Base-by-base conservation (phyloP, 1,140 invertebrate species). In the Musca vetustissima region DNA sequence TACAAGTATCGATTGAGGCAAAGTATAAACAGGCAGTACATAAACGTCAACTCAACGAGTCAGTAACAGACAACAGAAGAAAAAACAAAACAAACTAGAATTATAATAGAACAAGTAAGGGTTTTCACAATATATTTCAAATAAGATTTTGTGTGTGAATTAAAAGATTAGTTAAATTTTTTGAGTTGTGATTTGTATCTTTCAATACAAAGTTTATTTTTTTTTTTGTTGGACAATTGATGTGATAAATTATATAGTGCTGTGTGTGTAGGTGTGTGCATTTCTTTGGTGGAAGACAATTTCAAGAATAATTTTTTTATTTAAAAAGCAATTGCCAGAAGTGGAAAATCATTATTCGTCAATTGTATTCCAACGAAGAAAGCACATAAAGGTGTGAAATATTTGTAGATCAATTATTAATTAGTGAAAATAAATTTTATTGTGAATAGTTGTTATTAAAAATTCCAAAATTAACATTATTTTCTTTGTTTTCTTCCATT, bases 1-100 rank as follows among this genome's bases (percentile, higher is more conserved):
- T 50, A 48, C 49, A 49, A 50, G 67, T 52, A 50, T 52, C 19
- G 32, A 52, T 52, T 17, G 19, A 43, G 36, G 72, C 75, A 70
- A 70, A 76, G 70, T 80, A 80, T 80, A 80, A 80, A 76, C 78
- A 78, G 36, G 76, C 78, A 80, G 76, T 80, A 76, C 53, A n/a
- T 64, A 64, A 69, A 19, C 32, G 59, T 69, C 67, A 4, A 52
- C 64, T 52, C 57, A 64, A 61, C 57, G 9, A 36, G 28, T 17
- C 32, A 61, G 57, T 22, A 52, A 6, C n/a, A 52, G 17, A 61
- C 32, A 61, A 36, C n/a, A 15, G 17, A 24, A 55, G n/a, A n/a
- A 14, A 55, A 55, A 15, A 24, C n/a, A 61, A 61, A 61, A 36
- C 57, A 36, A 36, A 61, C 11, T n/a, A 61, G 11, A 24, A 43